Base-by-base conservation (phyloP, 2,113 vertebrate genomes). In the Sorex araneus region DNA sequence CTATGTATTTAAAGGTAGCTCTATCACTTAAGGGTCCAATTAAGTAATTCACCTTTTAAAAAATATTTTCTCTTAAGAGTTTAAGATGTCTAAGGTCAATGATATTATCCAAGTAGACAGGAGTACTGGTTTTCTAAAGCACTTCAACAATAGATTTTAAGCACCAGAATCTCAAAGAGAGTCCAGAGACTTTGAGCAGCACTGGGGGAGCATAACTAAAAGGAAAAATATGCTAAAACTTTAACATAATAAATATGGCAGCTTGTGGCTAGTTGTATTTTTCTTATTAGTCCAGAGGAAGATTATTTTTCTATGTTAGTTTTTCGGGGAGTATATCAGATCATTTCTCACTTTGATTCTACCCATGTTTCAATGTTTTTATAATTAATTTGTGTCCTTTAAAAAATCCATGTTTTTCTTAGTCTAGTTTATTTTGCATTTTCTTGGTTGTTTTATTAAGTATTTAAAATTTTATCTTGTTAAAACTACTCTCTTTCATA, bases 31-130 rank as follows among this genome's bases (percentile, higher is more conserved):
- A 96, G 78, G 75, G 25, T 27, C 2, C 90, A 86, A 60, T 90
- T 0, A 0, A 70, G 10, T 63, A 89, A 92, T 94, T 95, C 85
- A 77, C 30, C 95, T 94, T 95, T 96, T 97, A 76, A 84, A 40
- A 94, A 47, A 36, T 0, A 67, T 45, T 87, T 32, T 13, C 18
- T 50, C 36, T 66, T 95, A 71, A 96, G 95, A 91, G 2, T 87
- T 30, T 60, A 85, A 60, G 0, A 91, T 40, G 67, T 85, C 16
- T 87, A 90, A 87, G 23, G 28, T 34, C 36, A 71, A 93, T 94
- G 43, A 93, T 60, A 95, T 45, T 30, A 75, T 32, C 30, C 64
- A 40, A 75, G 47, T 45, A 87, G 63, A 80, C 75, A 84, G 60
- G 19, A 87, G 23, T 83, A 80, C 32, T 74, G 9, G 50, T 76